Percentiles rank a stretch among this genome's conserved stretches.
phyloP scores from a whole-genome alignment of 2,888 invertebrate genomes.

The Petrophora chlorosata region DNA sequence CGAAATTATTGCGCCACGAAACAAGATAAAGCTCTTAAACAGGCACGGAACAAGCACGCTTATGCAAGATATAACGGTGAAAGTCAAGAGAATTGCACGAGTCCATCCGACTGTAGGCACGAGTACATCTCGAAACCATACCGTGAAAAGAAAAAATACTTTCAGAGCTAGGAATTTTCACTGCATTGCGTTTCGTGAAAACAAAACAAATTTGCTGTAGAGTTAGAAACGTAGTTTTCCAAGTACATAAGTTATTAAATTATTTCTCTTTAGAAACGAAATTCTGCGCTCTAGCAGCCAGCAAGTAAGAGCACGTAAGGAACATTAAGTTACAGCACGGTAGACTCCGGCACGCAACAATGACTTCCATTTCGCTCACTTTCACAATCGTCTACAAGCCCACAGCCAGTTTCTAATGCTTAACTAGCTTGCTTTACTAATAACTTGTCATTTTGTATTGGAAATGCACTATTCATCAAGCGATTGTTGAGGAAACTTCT shows the following conservation, averaged over 20 bases:
- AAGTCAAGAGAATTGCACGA: constrained; percentile 19
- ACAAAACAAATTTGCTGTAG: too few relatives aligned
- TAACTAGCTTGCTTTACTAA: constrained; percentile 25
- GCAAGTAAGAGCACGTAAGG: constrained; percentile 12
- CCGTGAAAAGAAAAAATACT: too few relatives aligned
- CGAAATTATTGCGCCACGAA: constrained; percentile 25
- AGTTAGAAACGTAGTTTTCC: too few relatives aligned
- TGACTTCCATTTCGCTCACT: constrained; percentile 67
- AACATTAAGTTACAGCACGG: constrained; percentile 28
- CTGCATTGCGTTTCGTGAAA: too few relatives aligned
- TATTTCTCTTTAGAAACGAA: constrained; percentile 1
- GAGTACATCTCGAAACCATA: too few relatives aligned
- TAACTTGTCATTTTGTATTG: constrained; percentile 15
- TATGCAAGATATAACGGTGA: constrained; percentile 33
- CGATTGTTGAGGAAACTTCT: background rate
- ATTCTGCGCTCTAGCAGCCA: constrained; percentile 5
- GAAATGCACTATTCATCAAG: background rate
- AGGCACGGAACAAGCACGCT: constrained; percentile 8
- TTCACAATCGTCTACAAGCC: constrained; percentile 65
- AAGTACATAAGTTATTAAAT: too few relatives aligned
- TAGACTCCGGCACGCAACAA: constrained; percentile 54
- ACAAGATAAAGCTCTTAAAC: constrained; percentile 17
- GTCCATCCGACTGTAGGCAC: background rate
- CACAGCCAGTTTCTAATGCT: constrained; percentile 56
- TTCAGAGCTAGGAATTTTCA: too few relatives aligned